These are phyloP conservation scores for Bacillus rossius DNA, from an alignment of 1,140 invertebrate species.

Conservation along the genomic window DNA sequence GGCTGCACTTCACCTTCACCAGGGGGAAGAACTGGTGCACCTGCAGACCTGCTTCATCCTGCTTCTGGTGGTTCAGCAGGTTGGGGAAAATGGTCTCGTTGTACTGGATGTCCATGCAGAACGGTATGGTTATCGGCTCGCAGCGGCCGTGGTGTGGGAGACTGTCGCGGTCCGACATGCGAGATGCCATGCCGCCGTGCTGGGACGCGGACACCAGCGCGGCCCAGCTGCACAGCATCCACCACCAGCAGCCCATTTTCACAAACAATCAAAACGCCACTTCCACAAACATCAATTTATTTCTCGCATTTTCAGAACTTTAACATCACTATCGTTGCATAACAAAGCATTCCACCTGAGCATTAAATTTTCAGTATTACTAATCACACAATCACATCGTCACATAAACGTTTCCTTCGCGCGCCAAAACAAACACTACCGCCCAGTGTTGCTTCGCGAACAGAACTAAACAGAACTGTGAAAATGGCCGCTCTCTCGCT, in stretches of 20 bases:
- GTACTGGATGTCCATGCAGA: constrained; percentile 90
- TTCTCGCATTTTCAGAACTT: too few relatives aligned
- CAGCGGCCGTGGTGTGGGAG: constrained; percentile 75
- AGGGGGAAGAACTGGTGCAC: constrained; percentile 92
- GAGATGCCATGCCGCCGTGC: constrained; percentile 6
- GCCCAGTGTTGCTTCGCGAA: too few relatives aligned
- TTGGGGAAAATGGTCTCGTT: constrained; percentile 97
- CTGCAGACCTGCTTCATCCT: constrained; percentile 92
- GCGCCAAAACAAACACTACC: too few relatives aligned
- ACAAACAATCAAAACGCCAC: too few relatives aligned
- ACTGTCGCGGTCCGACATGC: constrained; percentile 41
- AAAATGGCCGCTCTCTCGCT: too few relatives aligned
- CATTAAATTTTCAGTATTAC: not conserved
- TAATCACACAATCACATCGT: too few relatives aligned
- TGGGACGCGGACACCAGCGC: not conserved
- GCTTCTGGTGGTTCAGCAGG: constrained; percentile 84
- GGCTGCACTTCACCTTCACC: constrained; percentile 94
- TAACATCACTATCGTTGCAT: not conserved
- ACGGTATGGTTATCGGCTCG: constrained; percentile 86
- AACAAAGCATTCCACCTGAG: not conserved
- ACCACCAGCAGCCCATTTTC: too few relatives aligned
- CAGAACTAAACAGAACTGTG: too few relatives aligned
- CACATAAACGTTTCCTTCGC: too few relatives aligned
- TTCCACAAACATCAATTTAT: not conserved
- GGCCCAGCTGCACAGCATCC: not conserved